These are phyloP conservation scores for Ceratoteleas bidentatus DNA, from an alignment of 1,140 invertebrate genomes.

Conservation along the genomic window DNA sequence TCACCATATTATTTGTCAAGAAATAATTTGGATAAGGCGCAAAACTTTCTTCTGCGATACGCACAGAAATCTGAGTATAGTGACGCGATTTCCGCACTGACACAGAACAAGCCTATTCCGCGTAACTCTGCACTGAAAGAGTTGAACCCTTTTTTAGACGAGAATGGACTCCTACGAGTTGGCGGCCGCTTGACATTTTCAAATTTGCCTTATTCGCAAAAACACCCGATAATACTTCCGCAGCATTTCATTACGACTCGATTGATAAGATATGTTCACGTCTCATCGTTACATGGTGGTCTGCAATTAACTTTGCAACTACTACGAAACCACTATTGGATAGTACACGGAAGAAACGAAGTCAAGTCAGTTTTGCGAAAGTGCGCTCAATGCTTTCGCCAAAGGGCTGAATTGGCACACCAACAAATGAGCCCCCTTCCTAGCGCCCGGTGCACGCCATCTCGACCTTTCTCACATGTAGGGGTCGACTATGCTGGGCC, in stretches of 20 bases:
- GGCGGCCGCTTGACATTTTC: neutral
- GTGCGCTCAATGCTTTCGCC: too few relatives aligned
- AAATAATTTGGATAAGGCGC: too few relatives aligned
- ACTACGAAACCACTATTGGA: neutral
- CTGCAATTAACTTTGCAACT: slow-evolving; percentile 2
- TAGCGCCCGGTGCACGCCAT: too few relatives aligned
- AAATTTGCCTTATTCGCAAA: neutral
- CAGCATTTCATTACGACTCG: neutral
- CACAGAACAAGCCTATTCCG: neutral
- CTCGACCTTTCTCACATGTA: too few relatives aligned
- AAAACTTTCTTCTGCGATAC: neutral
- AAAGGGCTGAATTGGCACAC: too few relatives aligned
- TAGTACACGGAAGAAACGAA: neutral
- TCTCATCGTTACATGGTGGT: neutral
- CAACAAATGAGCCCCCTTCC: too few relatives aligned
- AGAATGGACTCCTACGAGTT: neutral
- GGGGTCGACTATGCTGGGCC: too few relatives aligned
- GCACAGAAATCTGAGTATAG: too few relatives aligned
- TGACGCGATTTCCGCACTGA: too few relatives aligned
- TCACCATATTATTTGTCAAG: neutral
- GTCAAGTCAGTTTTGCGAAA: neutral
- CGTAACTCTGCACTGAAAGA: neutral
- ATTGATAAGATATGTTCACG: neutral
- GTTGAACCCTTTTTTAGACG: slow-evolving; percentile 7
- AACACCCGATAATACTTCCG: slow-evolving; percentile 6